These are phyloP conservation scores for Dryas iulia DNA, from an alignment of 1,140 invertebrate species.

Conservation along the genomic window DNA sequence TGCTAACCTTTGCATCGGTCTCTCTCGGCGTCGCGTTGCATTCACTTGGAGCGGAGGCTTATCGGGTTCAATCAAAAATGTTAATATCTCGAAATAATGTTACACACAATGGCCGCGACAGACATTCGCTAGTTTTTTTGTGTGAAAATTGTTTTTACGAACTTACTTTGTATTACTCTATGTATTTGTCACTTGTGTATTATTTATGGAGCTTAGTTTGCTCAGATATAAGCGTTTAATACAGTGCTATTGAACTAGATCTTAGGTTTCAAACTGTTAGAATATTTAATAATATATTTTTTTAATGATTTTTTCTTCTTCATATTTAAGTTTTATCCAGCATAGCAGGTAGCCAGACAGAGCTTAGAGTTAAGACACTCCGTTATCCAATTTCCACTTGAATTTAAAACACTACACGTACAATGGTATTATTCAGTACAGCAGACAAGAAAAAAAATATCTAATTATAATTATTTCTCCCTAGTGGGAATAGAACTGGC, in stretches of 20 bases:
- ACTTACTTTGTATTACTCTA: not conserved
- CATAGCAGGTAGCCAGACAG: no score
- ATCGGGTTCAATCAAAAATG: conserved; percentile 26
- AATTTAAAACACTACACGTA: no score
- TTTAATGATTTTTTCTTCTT: no score
- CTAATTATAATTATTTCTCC: no score
- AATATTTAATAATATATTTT: not conserved
- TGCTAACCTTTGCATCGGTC: conserved; percentile 17
- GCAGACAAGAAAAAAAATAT: no score
- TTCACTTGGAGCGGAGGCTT: conserved; percentile 31
- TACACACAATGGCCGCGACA: conserved; percentile 20
- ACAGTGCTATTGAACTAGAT: not conserved
- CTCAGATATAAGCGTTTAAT: not conserved
- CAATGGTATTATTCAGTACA: no score
- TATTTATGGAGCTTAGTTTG: not conserved
- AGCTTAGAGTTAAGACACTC: no score
- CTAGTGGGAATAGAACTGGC: no score
- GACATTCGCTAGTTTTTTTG: not conserved
- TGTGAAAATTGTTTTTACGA: not conserved
- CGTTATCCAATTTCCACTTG: no score
- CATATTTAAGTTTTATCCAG: no score
- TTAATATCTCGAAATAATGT: conserved; percentile 21
- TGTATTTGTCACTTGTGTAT: not conserved
- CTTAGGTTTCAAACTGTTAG: not conserved
- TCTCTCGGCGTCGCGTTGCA: conserved; percentile 25